These are phyloP conservation scores for Lacerta viridis DNA, from an alignment of 2,797 vertebrate species.

Conservation along the genomic window DNA sequence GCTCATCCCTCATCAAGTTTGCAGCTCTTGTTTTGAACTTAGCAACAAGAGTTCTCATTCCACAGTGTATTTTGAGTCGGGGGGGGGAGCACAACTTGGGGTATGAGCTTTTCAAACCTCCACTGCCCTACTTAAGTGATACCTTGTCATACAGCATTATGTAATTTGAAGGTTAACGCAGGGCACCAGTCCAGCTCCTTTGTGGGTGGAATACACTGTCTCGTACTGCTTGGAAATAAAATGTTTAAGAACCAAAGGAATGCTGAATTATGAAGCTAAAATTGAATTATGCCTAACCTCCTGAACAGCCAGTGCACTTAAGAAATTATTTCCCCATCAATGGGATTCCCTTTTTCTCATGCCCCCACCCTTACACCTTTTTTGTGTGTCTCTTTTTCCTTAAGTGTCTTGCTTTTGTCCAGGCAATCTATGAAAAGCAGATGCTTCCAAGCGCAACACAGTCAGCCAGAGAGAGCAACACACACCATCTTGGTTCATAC, in stretches of 20 bases:
- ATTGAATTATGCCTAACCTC: slow-evolving; percentile 45
- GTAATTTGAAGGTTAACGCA: neutral
- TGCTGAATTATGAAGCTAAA: slow-evolving; percentile 49
- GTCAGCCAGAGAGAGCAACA: slow-evolving; percentile 1
- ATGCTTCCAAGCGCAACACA: neutral
- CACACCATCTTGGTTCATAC: slow-evolving; percentile 31
- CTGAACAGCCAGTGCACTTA: slow-evolving; percentile 37
- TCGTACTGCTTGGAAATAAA: neutral
- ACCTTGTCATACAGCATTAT: neutral
- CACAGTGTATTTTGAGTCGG: rapidly evolving
- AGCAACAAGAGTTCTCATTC: neutral
- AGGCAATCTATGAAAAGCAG: rapidly evolving
- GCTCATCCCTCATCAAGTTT: neutral
- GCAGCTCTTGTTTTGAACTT: neutral
- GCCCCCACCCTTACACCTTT: rapidly evolving
- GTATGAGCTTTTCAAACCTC: neutral
- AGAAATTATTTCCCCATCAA: slow-evolving; percentile 32
- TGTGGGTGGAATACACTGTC: neutral
- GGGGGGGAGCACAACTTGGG: neutral
- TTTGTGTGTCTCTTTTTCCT: slow-evolving; percentile 13
- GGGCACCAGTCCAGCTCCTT: neutral
- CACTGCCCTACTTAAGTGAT: neutral
- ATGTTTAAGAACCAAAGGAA: neutral
- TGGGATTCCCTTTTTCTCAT: neutral
- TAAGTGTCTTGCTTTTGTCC: neutral